Conservation (phyloP, 2,888 invertebrate genomes). For the Clitarchus hookeri region DNA sequence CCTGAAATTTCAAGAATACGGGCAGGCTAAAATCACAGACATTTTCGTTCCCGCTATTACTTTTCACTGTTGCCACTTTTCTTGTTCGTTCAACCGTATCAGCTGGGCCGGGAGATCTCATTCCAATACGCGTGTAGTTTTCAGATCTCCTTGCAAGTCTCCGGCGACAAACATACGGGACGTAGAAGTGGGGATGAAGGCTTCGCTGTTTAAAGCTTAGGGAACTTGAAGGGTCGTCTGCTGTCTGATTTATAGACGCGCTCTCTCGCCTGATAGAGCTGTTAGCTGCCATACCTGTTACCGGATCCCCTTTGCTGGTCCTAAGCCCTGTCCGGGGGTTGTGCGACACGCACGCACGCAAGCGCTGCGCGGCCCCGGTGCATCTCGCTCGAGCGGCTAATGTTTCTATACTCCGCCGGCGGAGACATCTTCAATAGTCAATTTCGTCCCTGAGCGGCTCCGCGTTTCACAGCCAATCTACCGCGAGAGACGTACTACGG, state of each 20-base stretch:
- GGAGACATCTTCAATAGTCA: conserved; percentile 14
- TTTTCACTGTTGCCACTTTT: no score
- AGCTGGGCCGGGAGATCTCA: no score
- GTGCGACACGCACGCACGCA: not conserved
- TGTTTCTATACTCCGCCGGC: not conserved
- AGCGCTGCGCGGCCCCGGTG: not conserved
- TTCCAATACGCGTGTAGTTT: no score
- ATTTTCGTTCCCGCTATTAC: no score
- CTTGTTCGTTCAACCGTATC: no score
- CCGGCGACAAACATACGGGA: no score
- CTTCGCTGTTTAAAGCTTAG: not conserved
- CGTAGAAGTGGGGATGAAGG: not conserved
- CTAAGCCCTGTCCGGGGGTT: not conserved
- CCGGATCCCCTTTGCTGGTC: not conserved
- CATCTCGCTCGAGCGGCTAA: conserved; percentile 2
- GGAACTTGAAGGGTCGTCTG: not conserved
- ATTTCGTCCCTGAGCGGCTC: not conserved
- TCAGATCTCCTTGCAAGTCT: no score
- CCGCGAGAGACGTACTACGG: not conserved
- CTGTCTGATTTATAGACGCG: conserved; percentile 1
- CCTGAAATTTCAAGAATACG: no score
- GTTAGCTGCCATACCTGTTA: not conserved
- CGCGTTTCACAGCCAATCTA: conserved; percentile 5
- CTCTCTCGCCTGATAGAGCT: not conserved
- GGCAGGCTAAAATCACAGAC: no score